Base-by-base conservation (phyloP, 2,888 invertebrate species). In the Agrilus cyanescens region DNA sequence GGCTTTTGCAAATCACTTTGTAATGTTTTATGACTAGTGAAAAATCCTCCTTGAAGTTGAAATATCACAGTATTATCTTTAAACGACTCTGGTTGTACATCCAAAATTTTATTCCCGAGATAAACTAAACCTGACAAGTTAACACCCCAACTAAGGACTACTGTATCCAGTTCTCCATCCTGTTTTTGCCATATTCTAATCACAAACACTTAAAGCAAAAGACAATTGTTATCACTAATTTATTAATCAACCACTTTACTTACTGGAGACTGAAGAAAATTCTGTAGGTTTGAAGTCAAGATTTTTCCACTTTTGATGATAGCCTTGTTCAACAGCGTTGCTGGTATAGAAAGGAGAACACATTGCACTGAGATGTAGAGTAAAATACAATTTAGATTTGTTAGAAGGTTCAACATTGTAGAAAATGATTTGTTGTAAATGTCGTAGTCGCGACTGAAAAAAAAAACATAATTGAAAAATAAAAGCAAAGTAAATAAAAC, bases 41-140 rank as follows among this genome's bases (percentile, higher is more conserved):
- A 94, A 57, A 79, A 86, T 4, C 90, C 90, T 31, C 88, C 89
- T 48, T 84, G 84, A 75, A 93, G 79, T 69, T 85, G 82, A 65
- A 94, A 88, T 54, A 94, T 80, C 53, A 90, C 67, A 35, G 85
- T 80, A 61, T 85, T 80, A 37, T 74, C 69, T 59, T 74, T 74
- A 53, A 86, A 79, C 54, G 78, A 73, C 42, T 73, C 73, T 3
- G 82, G 78, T 33, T 80, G 76, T 57, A 80, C 76, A 52, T 74
- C 74, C 10, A 77, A 69, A 43, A 81, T 63, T 60, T 80, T 80
- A 38, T 78, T 77, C 38, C 84, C 82, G 34, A 85, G 73, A 55
- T 83, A 85, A 40, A 83, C 73, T 12, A 94, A 71, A 1, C 91
- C 91, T 44, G 83, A 83, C 56, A 94, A 82, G 57, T 87, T 82